phyloP scores from a whole-genome alignment of 2,888 invertebrate genomes.

The Lasioglossum calceatum region DNA sequence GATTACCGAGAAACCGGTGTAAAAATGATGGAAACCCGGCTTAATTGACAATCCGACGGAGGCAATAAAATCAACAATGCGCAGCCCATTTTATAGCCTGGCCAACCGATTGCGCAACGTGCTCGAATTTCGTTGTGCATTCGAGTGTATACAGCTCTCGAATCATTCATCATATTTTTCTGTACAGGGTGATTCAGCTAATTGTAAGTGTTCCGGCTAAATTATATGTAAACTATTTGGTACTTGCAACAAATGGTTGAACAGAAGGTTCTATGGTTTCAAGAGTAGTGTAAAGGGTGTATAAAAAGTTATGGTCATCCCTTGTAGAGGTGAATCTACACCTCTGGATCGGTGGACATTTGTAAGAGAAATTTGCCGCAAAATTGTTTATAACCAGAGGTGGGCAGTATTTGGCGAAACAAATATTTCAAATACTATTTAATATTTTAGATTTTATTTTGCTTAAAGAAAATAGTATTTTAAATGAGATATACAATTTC shows the following conservation, averaged over 20 bases:
- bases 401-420: too few species aligned
- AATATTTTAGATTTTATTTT: too few species aligned
- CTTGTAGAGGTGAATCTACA: too few species aligned
- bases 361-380: too few species aligned
- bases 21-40: constrained; percentile 11
- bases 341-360: too few species aligned
- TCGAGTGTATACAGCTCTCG: not conserved
- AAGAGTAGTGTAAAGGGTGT: not conserved
- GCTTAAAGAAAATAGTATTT: too few species aligned
- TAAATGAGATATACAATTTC: too few species aligned
- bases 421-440: too few species aligned
- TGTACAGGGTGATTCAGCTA: not conserved
- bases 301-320: too few species aligned
- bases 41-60: constrained; percentile 23
- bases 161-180: not conserved
- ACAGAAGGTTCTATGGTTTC: not conserved
- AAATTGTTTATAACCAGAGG: too few species aligned
- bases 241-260: not conserved
- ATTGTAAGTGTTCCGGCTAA: not conserved
- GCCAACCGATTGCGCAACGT: not conserved
- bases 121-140: not conserved
- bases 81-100: not conserved
- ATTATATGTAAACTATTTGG: not conserved
- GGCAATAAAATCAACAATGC: constrained; percentile 6
- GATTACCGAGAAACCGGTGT: constrained; percentile 19